A percentile compares a stretch with the other conserved stretches of the same genome.
These are phyloP conservation scores for Euphydryas editha DNA, from an alignment of 2,888 invertebrate genomes.

Conservation along the genomic window DNA sequence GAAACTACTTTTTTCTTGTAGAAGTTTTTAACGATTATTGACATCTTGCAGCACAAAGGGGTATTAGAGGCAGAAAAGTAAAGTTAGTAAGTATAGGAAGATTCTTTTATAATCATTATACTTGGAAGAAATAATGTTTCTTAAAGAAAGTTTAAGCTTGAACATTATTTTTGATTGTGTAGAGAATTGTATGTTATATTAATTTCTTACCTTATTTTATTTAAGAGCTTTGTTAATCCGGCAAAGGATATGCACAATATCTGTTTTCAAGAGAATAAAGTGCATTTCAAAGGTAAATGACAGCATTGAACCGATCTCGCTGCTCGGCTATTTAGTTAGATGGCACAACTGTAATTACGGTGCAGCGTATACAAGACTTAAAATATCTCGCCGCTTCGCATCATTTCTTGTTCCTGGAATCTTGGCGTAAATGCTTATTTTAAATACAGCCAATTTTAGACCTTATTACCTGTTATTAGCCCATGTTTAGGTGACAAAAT, in stretches of 20 bases:
- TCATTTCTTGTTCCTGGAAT: conserved; percentile 55
- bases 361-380: conserved; percentile 67
- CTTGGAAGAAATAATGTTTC: neutral
- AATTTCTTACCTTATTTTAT: neutral
- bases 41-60: conserved; percentile 22
- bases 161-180: neutral
- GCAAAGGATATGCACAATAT: conserved; percentile 33
- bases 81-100: neutral
- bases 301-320: conserved; percentile 62
- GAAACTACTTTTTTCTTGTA: conserved; percentile 16
- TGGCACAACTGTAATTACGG: conserved; percentile 78
- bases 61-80: neutral
- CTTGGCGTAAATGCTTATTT: conserved; percentile 54
- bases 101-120: conserved; percentile 2
- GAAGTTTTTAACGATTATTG: conserved; percentile 29
- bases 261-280: conserved; percentile 68
- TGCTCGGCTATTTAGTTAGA: conserved; percentile 74
- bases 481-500: conserved; percentile 7
- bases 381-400: conserved; percentile 72
- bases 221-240: conserved; percentile 15
- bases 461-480: conserved; percentile 38
- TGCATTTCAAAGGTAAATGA: conserved; percentile 66
- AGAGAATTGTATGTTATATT: neutral
- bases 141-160: neutral
- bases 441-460: conserved; percentile 55